These are phyloP conservation scores for western clawed frog (Xenopus tropicalis) DNA, from an alignment of 2,113 vertebrate genomes.

Conservation along the genomic window UCB_Xtro_10.0 CM004449.2:118363001-118363500, in stretches of 20 bases:
- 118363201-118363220: no score
- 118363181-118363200: no score
- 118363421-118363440: slow-evolving; percentile 49
- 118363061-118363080: slow-evolving; percentile 31
- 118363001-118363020: slow-evolving; percentile 49
- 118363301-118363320: no score
- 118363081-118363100: slow-evolving; percentile 55
- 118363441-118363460: slow-evolving; percentile 51
- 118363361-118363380: slow-evolving; percentile 8
- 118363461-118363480: slow-evolving; percentile 61
- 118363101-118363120: slow-evolving; percentile 44
- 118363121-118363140: slow-evolving; percentile 58
- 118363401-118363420: slow-evolving; percentile 66
- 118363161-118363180: no score
- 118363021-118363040: slow-evolving; percentile 9
- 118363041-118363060: slow-evolving; percentile 33
- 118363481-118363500: slow-evolving; percentile 56
- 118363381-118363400: slow-evolving; percentile 32
- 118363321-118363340: no score
- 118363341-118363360: no score
- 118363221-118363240: no score
- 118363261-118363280: no score
- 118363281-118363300: no score
- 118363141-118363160: slow-evolving; percentile 25
- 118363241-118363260: no score